Percentiles rank a stretch among this genome's conserved stretches.
phyloP scores from a whole-genome alignment of 2,797 vertebrate species.

The Melanogrammus aeglefinus region DNA sequence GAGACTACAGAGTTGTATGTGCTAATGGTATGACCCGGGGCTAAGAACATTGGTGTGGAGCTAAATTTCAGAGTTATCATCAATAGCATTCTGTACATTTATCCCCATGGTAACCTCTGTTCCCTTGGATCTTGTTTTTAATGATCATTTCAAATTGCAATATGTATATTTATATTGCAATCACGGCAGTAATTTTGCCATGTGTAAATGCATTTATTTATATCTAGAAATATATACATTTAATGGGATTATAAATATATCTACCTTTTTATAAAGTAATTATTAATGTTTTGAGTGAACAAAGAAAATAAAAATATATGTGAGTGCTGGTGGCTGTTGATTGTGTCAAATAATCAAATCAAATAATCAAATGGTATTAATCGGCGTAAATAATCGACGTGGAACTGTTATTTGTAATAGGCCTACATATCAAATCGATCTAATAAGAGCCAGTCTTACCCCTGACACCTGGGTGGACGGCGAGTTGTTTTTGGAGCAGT shows the following conservation, averaged over 20 bases:
- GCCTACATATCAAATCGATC: not conserved
- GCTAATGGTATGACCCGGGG: not conserved
- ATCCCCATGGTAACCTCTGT: too few relatives aligned
- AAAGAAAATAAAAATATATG: not conserved
- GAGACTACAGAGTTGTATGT: not conserved
- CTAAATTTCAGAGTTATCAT: not conserved
- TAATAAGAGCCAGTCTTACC: conserved; percentile 69
- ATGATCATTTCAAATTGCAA: not conserved
- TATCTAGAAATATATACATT: not conserved
- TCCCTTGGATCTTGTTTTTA: not conserved
- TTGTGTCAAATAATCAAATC: too few relatives aligned
- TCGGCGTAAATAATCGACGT: not conserved
- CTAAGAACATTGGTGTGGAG: not conserved
- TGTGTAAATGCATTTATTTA: too few relatives aligned
- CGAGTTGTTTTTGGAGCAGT: conserved; percentile 92
- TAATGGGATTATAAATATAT: not conserved
- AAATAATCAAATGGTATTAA: not conserved
- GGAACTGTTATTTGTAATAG: not conserved
- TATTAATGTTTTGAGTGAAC: not conserved
- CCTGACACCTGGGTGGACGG: conserved; percentile 83
- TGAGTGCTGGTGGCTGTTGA: too few relatives aligned
- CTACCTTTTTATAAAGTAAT: not conserved
- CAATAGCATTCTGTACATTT: not conserved
- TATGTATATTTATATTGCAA: too few relatives aligned
- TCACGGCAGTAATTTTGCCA: too few relatives aligned